These are phyloP conservation scores for Microctenopoma steveboyesi DNA, from an alignment of 2,797 vertebrate genomes.

Conservation along the genomic window DNA sequence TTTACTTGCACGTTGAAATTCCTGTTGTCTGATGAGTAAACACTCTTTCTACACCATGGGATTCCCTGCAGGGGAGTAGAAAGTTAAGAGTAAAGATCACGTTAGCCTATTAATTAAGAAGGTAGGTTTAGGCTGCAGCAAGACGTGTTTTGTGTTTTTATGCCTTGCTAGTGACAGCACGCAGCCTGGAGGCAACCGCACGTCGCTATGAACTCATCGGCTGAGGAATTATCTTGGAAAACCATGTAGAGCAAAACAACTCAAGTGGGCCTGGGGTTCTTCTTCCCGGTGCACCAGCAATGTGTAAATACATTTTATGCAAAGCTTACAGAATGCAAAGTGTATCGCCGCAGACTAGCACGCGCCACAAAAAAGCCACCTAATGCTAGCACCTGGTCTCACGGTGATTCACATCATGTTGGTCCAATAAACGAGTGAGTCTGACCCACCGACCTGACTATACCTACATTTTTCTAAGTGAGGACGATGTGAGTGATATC, in stretches of 20 bases:
- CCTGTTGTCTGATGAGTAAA: slow-evolving; percentile 17
- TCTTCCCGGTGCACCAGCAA: slow-evolving; percentile 3
- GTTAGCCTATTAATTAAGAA: slow-evolving; percentile 28
- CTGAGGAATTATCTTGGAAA: slow-evolving; percentile 33
- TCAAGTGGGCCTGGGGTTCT: slow-evolving; percentile 24
- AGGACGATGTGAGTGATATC: slow-evolving; percentile 39
- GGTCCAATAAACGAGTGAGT: slow-evolving; percentile 15
- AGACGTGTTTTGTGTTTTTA: slow-evolving; percentile 27
- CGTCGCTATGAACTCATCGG: slow-evolving; percentile 20
- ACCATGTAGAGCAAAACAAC: slow-evolving; percentile 17
- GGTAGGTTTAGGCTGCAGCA: slow-evolving; percentile 3
- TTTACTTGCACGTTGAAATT: slow-evolving; percentile 2
- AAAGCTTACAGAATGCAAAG: slow-evolving; percentile 11
- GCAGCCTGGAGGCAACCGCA: slow-evolving; percentile 9
- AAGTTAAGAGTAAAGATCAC: slow-evolving; percentile 3
- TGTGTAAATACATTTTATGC: slow-evolving; percentile 16
- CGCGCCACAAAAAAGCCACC: not conserved
- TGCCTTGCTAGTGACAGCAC: slow-evolving; percentile 13
- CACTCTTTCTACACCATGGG: slow-evolving; percentile 8
- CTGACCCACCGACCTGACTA: slow-evolving; percentile 30
- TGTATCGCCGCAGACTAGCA: not conserved
- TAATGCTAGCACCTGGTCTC: not conserved
- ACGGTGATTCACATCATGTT: not conserved
- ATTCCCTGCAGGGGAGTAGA: slow-evolving; percentile 9
- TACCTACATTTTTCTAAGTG: slow-evolving; percentile 9